Evolutionary conservation across 2,113 vertebrate genomes (phyloP).

Genomic region (Tamias sibiricus): DNA sequence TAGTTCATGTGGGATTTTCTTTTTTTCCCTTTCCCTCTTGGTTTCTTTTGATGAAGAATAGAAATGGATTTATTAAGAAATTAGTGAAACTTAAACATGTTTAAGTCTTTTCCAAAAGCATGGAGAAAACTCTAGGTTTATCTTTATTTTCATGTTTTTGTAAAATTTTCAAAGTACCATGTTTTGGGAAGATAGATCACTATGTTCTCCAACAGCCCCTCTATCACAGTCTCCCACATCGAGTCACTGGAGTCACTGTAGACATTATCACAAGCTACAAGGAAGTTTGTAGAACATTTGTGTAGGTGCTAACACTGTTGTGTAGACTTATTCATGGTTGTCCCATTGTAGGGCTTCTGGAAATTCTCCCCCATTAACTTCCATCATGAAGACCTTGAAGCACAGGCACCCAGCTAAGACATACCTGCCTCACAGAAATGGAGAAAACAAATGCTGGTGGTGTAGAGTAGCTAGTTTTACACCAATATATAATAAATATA

Average conservation of each 20-base stretch:
- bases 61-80: background rate
- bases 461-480: background rate
- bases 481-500: background rate
- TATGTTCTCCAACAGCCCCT: background rate
- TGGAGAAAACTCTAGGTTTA: background rate
- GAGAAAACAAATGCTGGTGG: background rate
- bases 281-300: background rate
- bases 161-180: background rate
- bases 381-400: background rate
- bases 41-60: background rate
- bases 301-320: background rate
- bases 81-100: background rate
- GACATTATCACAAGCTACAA: background rate
- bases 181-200: background rate
- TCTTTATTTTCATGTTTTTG: background rate
- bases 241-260: background rate
- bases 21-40: fast-evolving
- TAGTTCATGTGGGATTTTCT: background rate
- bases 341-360: background rate
- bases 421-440: background rate
- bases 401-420: background rate
- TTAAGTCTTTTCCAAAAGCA: background rate
- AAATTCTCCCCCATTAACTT: background rate
- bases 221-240: fast-evolving
- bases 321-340: background rate